These are phyloP conservation scores for Bombus pascuorum DNA, from an alignment of 1,140 invertebrate genomes.

Conservation along the genomic window DNA sequence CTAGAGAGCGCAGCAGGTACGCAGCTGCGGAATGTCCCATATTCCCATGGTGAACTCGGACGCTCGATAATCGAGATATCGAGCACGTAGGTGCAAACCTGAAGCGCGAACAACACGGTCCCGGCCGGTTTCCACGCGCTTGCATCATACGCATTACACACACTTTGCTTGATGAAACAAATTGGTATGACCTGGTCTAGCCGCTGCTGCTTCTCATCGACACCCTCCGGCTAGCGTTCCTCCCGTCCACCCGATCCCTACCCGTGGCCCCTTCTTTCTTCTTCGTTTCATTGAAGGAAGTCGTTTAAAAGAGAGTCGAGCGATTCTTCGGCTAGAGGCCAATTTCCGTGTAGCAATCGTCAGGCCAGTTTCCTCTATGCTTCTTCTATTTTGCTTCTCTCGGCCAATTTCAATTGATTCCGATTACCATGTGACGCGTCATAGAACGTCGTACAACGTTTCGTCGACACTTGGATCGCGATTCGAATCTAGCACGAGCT, in stretches of 20 bases:
- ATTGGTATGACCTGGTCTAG: conserved; percentile 67
- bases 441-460: background rate
- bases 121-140: conserved; percentile 29
- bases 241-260: background rate
- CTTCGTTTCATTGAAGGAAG: conserved; percentile 53
- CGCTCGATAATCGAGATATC: conserved; percentile 67
- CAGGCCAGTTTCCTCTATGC: conserved; percentile 2
- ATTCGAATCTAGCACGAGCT: background rate
- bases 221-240: conserved; percentile 39
- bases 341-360: background rate
- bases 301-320: conserved; percentile 39
- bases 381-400: background rate
- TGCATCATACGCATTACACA: conserved; percentile 43
- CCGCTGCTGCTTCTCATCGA: conserved; percentile 45
- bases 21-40: conserved; percentile 64
- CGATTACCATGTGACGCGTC: background rate
- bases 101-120: conserved; percentile 7
- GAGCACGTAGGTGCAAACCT: conserved; percentile 56
- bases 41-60: conserved; percentile 59
- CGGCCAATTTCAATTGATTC: conserved; percentile 19
- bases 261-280: conserved; percentile 28
- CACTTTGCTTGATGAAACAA: conserved; percentile 63
- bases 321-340: conserved; percentile 27
- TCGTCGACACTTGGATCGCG: background rate
- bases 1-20: conserved; percentile 58